Conservation (phyloP, 2,888 invertebrate species). For the Nomada ruficornis region DNA sequence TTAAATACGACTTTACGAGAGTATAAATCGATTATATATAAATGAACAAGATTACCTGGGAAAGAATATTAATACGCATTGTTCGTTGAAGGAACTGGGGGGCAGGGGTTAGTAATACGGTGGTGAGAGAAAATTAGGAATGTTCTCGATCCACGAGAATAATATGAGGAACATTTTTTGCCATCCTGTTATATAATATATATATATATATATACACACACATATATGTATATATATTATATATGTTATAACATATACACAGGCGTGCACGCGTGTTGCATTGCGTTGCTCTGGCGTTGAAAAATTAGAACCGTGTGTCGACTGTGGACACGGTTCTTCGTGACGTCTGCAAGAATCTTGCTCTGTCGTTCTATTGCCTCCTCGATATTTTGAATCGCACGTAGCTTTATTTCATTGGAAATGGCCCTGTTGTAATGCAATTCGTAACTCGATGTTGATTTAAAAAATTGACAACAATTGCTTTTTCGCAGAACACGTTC, state of each 20-base stretch:
- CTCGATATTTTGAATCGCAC: not conserved
- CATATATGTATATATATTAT: conserved; percentile 68
- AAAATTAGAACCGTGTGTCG: not conserved
- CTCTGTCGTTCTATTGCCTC: not conserved
- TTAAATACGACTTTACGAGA: conserved; percentile 74
- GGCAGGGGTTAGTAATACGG: not conserved
- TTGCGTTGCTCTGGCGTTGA: conserved; percentile 15
- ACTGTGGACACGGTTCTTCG: not conserved
- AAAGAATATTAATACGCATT: conserved; percentile 15
- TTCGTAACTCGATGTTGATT: conserved; percentile 9
- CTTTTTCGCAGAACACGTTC: not conserved
- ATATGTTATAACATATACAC: conserved; percentile 64
- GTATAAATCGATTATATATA: conserved; percentile 64
- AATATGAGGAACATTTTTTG: conserved; percentile 76
- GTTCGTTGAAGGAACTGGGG: not conserved
- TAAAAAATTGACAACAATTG: not conserved
- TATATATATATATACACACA: conserved; percentile 66
- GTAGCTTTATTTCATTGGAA: not conserved
- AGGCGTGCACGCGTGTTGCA: conserved; percentile 57
- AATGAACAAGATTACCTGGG: conserved; percentile 52
- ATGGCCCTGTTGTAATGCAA: too few relatives aligned
- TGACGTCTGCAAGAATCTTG: not conserved
- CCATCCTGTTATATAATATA: conserved; percentile 79
- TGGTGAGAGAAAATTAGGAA: not conserved
- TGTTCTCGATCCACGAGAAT: conserved; percentile 46